These are phyloP conservation scores for Macrocentrus cingulum DNA, from an alignment of 1,140 invertebrate species.

Conservation along the genomic window DNA sequence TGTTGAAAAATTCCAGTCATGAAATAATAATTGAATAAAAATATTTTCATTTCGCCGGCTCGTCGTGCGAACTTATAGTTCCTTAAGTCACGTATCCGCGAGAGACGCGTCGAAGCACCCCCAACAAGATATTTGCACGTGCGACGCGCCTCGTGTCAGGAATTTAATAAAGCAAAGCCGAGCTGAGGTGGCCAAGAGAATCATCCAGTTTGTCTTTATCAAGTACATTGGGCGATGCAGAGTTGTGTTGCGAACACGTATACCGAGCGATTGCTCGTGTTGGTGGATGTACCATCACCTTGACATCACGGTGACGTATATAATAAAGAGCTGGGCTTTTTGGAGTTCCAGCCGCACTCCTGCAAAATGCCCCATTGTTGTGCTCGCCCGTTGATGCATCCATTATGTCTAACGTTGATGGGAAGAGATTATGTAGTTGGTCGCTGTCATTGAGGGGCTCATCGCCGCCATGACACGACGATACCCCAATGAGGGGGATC, in stretches of 20 bases:
- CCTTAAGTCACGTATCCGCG: conserved; percentile 15
- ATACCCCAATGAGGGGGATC: conserved; percentile 32
- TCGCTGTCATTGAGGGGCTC: conserved; percentile 57
- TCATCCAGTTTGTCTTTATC: neutral
- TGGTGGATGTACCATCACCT: no score
- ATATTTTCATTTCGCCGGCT: no score
- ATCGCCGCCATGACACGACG: conserved; percentile 54
- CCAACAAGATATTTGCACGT: conserved; percentile 57
- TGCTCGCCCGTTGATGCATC: conserved; percentile 49
- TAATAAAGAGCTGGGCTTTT: conserved; percentile 20
- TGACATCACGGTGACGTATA: neutral
- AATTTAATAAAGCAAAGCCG: conserved; percentile 57
- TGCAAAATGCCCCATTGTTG: conserved; percentile 49
- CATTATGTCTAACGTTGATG: conserved; percentile 55
- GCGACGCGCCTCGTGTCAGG: conserved; percentile 52
- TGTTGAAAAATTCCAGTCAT: no score
- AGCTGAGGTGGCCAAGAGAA: conserved; percentile 27
- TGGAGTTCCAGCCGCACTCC: conserved; percentile 36
- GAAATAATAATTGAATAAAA: no score
- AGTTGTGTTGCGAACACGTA: no score
- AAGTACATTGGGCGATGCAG: no score
- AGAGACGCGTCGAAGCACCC: conserved; percentile 5
- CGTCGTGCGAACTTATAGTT: conserved; percentile 1
- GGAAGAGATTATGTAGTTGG: conserved; percentile 56
- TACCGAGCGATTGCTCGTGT: no score